Evolutionary conservation across 2,113 vertebrate species (phyloP).

Genomic region (Pseudolaguvia tuberculata): DNA sequence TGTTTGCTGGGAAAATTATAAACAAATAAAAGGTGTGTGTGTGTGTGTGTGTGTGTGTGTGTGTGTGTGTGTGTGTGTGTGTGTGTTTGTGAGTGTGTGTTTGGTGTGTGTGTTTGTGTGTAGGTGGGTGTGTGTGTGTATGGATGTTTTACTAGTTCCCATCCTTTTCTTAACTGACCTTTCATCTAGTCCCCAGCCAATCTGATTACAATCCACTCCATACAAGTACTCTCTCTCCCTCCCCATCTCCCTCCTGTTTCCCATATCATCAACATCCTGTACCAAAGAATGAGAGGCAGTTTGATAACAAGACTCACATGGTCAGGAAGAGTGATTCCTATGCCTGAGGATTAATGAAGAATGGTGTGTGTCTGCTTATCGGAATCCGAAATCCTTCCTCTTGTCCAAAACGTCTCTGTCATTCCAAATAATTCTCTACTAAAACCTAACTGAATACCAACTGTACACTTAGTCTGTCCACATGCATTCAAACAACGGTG

Average conservation of each 20-base stretch:
- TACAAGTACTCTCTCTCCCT: slow-evolving; percentile 5
- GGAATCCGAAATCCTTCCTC: slow-evolving; percentile 42
- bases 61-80: no score
- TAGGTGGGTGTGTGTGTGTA: no score
- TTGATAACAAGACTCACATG: slow-evolving; percentile 57
- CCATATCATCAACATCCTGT: slow-evolving; percentile 29
- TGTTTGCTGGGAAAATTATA: no score
- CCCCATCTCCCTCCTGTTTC: neutral
- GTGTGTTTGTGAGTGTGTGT: no score
- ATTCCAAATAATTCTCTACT: slow-evolving; percentile 8
- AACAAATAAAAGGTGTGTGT: no score
- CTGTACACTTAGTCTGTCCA: slow-evolving; percentile 9
- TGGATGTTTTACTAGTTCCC: slow-evolving; percentile 7
- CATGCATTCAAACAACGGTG: neutral
- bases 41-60: no score
- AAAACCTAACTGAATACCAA: slow-evolving; percentile 16
- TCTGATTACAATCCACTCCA: neutral
- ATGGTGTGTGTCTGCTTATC: slow-evolving; percentile 54
- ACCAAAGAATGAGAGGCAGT: slow-evolving; percentile 24
- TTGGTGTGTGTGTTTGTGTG: no score
- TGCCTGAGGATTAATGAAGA: slow-evolving; percentile 23
- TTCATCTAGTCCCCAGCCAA: slow-evolving; percentile 15
- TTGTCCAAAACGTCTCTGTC: slow-evolving; percentile 14
- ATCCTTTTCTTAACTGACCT: slow-evolving; percentile 30
- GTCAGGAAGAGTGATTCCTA: slow-evolving; percentile 31